Evolutionary conservation across 2,888 invertebrate species (phyloP), one percentile per base, ranked within the genome.

Genomic region (Theretra japonica): DNA sequence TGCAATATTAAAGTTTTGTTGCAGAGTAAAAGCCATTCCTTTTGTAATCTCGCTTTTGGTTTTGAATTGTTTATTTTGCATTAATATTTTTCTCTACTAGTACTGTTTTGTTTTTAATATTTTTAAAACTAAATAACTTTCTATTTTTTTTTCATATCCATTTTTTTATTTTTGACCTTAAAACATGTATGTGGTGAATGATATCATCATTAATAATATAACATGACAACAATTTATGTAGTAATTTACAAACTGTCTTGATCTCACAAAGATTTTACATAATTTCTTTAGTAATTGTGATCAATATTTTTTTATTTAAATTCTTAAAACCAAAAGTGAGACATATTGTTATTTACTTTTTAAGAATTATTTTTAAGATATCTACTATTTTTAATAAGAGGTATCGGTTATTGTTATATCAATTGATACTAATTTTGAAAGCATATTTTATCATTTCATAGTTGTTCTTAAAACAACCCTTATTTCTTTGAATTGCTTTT

Each of bases 271-370:
- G 0, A 5, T 53, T 53, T 53, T 5, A 53, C 0, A 53, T 5
- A 53, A 0, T n/a, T n/a, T 17, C 17, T 25, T 17, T 60, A 50
- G 25, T 5, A 30, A 33, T 11, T 57, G 25, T 23, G 21, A 58
- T 23, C 4, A 62, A 21, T 11, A 25, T 59, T 75, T 70, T 68
- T 48, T 53, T 73, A 33, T 28, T 21, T 21, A 41, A 19, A 50
- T 30, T 73, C 72, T 76, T 74, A 73, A 78, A 79, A 78, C 75
- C 78, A 76, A 76, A 79, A 80, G 75, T 25, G 72, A 69, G 75
- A 75, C 71, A 60, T 70, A 69, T 76, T 81, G 82, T 82, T 82
- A 82, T 82, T 82, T 82, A 82, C 69, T 82, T 82, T 80, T 74
- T 80, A 79, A 78, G 79, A 69, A 59, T 33, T 53, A 71, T 57